Evolutionary conservation across 2,113 vertebrate genomes (phyloP).

Genomic region (Dicentrarchus labrax): DNA sequence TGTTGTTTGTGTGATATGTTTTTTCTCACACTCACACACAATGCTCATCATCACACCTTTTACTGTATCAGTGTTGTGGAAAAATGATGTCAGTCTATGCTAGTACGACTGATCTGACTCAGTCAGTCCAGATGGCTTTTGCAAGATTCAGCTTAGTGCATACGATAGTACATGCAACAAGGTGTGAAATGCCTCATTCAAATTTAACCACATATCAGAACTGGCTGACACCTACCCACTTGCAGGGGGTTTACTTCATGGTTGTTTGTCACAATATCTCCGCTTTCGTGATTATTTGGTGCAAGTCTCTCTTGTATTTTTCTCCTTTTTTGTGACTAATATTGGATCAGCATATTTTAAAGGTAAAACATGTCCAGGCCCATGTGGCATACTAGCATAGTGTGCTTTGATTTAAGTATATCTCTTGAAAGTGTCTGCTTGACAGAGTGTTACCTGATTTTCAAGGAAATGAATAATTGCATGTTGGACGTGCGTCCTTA

Average conservation of each 20-base stretch:
- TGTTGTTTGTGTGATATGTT: constrained; percentile 34
- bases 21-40: constrained; percentile 49
- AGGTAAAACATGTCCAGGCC: background rate
- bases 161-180: constrained; percentile 30
- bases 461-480: constrained; percentile 13
- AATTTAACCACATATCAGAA: constrained; percentile 48
- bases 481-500: constrained; percentile 21
- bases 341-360: background rate
- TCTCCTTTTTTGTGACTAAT: background rate
- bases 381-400: background rate
- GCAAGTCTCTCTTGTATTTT: background rate
- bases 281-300: background rate
- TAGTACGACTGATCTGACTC: constrained; percentile 34
- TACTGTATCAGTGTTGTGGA: constrained; percentile 43
- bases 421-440: constrained; percentile 18
- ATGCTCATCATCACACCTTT: constrained; percentile 53
- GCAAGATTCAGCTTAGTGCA: constrained; percentile 42
- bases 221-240: constrained; percentile 34
- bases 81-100: constrained; percentile 49
- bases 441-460: constrained; percentile 19
- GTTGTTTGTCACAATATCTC: constrained; percentile 26
- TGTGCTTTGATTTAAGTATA: constrained; percentile 18
- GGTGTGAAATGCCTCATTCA: constrained; percentile 68
- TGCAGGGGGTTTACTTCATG: constrained; percentile 11
- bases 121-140: constrained; percentile 48